phyloP scores from a whole-genome alignment of 2,888 invertebrate genomes.

The Eurois occulta region DNA sequence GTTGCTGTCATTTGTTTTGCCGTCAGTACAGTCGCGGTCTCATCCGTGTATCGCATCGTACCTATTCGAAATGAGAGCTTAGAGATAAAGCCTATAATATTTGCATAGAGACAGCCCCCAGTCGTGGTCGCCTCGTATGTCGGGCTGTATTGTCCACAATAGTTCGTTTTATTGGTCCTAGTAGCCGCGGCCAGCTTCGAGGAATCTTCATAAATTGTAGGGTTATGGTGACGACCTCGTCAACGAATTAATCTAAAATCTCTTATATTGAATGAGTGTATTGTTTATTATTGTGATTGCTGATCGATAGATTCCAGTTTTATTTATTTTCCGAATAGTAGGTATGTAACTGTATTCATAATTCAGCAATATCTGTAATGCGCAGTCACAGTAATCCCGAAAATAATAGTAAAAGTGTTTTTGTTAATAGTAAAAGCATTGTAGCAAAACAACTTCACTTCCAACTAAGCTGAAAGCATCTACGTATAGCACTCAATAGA shows the following conservation, averaged over 20 bases:
- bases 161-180: conserved; percentile 71
- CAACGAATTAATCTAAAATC: conserved; percentile 9
- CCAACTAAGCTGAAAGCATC: conserved; percentile 13
- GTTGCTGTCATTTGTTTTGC: conserved; percentile 54
- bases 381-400: background rate
- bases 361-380: background rate
- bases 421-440: background rate
- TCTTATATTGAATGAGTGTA: background rate
- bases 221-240: conserved; percentile 40
- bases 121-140: conserved; percentile 77
- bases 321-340: background rate
- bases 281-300: background rate
- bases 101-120: conserved; percentile 83
- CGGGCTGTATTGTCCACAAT: conserved; percentile 76
- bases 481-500: conserved; percentile 23
- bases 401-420: conserved; percentile 5
- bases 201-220: conserved; percentile 48
- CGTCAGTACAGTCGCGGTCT: conserved; percentile 65
- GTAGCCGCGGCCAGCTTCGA: conserved; percentile 52
- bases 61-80: conserved; percentile 66
- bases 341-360: background rate
- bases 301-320: background rate
- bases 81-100: conserved; percentile 86
- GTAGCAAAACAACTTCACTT: background rate
- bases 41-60: conserved; percentile 59